Evolutionary conservation across 1,140 invertebrate species (phyloP).

Genomic region (Drosophila ohnishii): DNA sequence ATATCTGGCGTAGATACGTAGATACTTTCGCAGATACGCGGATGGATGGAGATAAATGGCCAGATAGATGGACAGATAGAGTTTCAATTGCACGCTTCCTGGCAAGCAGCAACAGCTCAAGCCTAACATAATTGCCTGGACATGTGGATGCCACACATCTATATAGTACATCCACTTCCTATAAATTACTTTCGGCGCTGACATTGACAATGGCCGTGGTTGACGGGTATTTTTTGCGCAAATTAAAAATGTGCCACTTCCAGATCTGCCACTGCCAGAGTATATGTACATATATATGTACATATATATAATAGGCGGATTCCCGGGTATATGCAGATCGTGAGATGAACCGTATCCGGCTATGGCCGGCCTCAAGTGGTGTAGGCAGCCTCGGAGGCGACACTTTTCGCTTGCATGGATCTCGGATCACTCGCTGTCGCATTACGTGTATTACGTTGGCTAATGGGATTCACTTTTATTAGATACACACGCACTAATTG

Average conservation of each 20-base stretch:
- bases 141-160: constrained; percentile 7
- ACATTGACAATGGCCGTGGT: constrained; percentile 54
- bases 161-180: constrained; percentile 43
- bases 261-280: constrained; percentile 40
- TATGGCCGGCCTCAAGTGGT: constrained; percentile 39
- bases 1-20: constrained; percentile 27
- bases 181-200: constrained; percentile 51
- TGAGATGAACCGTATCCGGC: constrained; percentile 79
- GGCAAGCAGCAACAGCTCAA: constrained; percentile 41
- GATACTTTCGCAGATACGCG: constrained; percentile 14
- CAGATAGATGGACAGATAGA: constrained; percentile 17
- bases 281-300: background rate
- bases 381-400: constrained; percentile 19
- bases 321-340: constrained; percentile 42
- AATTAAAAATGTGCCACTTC: constrained; percentile 75
- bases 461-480: constrained; percentile 31
- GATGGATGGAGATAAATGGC: constrained; percentile 11
- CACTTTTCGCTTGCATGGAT: constrained; percentile 27
- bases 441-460: constrained; percentile 7
- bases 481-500: constrained; percentile 35
- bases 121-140: constrained; percentile 39
- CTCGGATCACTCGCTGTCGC: constrained; percentile 29
- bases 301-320: background rate
- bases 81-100: constrained; percentile 54
- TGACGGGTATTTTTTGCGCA: constrained; percentile 43